Evolutionary conservation across 1,140 invertebrate genomes (phyloP).

Genomic region (Lepidurus apus): DNA sequence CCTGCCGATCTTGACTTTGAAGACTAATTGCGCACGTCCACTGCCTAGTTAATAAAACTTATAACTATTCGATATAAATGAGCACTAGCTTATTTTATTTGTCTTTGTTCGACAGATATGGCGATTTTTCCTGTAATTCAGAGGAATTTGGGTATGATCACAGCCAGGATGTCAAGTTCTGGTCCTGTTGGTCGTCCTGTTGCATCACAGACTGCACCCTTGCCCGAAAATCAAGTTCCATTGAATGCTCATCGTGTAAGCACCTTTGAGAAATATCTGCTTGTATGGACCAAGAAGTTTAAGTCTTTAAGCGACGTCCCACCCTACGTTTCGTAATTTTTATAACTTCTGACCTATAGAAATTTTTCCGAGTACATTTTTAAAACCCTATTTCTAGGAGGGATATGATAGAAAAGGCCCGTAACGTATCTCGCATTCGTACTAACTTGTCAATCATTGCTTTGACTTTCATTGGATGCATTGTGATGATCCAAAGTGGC

Average conservation of each 20-base stretch:
- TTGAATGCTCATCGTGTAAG: constrained; percentile 29
- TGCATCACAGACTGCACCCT: neutral
- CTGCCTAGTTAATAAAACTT: neutral
- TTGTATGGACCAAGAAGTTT: constrained; percentile 35
- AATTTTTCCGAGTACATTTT: neutral
- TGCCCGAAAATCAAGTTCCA: neutral
- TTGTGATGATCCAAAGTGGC: constrained; percentile 26
- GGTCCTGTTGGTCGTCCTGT: neutral
- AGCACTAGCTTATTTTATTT: neutral
- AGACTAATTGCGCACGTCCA: neutral
- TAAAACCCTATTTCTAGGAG: constrained; percentile 18
- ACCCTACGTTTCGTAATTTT: constrained; percentile 27
- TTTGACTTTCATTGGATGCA: constrained; percentile 11
- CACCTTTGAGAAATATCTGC: constrained; percentile 32
- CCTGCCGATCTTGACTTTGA: too few species aligned
- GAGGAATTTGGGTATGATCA: neutral
- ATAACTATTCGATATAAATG: neutral
- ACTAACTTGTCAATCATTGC: constrained; percentile 29
- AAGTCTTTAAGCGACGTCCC: constrained; percentile 31
- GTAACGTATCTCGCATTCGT: constrained; percentile 32
- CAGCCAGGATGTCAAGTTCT: constrained; percentile 1
- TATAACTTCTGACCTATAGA: too few species aligned
- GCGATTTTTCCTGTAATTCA: neutral
- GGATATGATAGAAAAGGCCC: constrained; percentile 33
- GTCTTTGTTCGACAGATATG: neutral